Evolutionary conservation across 2,797 vertebrate genomes (phyloP), one percentile per base, ranked within the genome.

Genomic region (Muscicapa striata): DNA sequence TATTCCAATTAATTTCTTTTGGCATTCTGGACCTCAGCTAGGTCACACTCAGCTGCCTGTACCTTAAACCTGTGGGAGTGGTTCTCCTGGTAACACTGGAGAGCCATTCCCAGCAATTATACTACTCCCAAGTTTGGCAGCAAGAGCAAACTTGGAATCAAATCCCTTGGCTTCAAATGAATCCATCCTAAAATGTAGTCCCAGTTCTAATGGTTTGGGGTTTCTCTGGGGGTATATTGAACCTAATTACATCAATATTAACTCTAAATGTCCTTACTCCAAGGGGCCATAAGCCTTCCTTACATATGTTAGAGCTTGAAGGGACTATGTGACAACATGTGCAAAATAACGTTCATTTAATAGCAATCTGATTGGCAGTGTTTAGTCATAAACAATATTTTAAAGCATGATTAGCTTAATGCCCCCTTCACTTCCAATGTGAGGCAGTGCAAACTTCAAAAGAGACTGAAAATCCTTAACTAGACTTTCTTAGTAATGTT

Each of bases 381-480:
- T 68, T 95, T 83, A 90, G 69, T 90, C 20, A 75, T 43, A 76
- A 40, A 46, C 15, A 59, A 4, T 46, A 84, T 84, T 96, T 90
- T 86, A 55, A 91, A 93, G 67, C 27, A 70, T 63, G 80, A 68
- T 80, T 73, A 90, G 66, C 67, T 83, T 90, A 82, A 91, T 59
- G 61, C 29, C 36, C 69, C 52, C 63, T 93, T 90, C 32, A 72
- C 46, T 93, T 93, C 45, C 76, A 84, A 69, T 15, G 32, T 48
- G 67, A 95, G 80, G 78, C 83, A 86, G 34, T 69, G 68, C 57
- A 94, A 92, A 82, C 41, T 81, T 89, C 38, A 83, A 89, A 86
- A 89, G 5, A 73, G 45, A 45, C 52, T 76, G 89, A 79, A 88
- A 92, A 90, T 27, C 41, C 61, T 52, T 51, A 51, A 45, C 5